Base-by-base conservation (phyloP, 2,113 vertebrate genomes). In the Porphyrio hochstetteri region DNA sequence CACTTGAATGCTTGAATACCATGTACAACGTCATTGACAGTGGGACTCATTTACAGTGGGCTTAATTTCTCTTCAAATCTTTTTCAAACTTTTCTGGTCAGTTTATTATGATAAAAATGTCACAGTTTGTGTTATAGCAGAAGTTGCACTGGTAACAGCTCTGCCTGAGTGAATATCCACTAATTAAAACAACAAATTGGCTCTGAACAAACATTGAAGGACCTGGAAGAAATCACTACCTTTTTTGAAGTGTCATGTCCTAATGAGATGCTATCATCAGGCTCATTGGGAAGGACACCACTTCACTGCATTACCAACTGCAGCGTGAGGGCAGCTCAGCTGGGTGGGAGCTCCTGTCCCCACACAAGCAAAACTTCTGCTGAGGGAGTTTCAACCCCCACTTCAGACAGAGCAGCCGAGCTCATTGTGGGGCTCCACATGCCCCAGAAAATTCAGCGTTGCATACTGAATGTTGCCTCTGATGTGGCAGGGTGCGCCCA, bases 401-500 rank as follows among this genome's bases (percentile, higher is more conserved):
- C 8, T 79, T 63, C 46, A 53, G 27, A 33, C 2, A 4, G 46
- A 65, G 33, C 25, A 79, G 35, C 19, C 1, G 1, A 83, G 25
- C 7, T 76, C 23, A 31, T 81, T 1, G 0, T 2, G 2, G 21
- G 28, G 5, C 16, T 53, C 11, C 65, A 20, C 9, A 46, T 2
- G 1, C 7, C 24, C 20, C 4, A 12, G 21, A 52, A 12, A 40
- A 81, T 36, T 72, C 27, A 42, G 7, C 0, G 1, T 0, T 83
- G 16, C 8, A 67, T 60, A 27, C 2, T 80, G 63, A 64, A 46
- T 6, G 8, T 52, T 15, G 7, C 25, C 12, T 52, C 21, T 55
- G 2, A 48, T 52, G 6, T 46, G 44, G 6, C 0, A 0, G 10
- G 40, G 4, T 52, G 10, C 29, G 78, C 21, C 50, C 16, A 36